Base-by-base conservation (phyloP, 2,888 invertebrate genomes). In the Dysmachus trigonus region DNA sequence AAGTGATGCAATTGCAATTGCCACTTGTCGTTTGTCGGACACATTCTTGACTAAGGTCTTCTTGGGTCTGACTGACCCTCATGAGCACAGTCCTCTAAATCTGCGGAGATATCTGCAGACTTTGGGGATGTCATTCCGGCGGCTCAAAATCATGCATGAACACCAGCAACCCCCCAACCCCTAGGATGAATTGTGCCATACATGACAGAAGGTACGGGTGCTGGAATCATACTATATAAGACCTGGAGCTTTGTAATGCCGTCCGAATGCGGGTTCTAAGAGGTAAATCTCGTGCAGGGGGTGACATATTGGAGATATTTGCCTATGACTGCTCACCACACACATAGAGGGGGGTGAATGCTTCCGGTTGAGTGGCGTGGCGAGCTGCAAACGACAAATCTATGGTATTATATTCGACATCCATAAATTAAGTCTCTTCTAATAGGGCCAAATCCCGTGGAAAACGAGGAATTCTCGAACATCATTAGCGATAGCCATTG, bases 321-420 rank as follows among this genome's bases (percentile, higher is more conserved):
- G 83, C 83, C 83, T 83, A 83, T 72, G 83, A 83, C 83, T 83
- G 83, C 27, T 41, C 72, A 10, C 27, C 83, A 10, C 31, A 5
- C n/a, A 83, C n/a, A n/a, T n/a, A n/a, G n/a, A n/a, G n/a, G 38
- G 71, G 83, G 83, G 30, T 38, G 33, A 3, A 33, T 35, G 53
- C 81, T 51, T 15, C 30, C 31, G 33, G 5, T 10, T 22, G 38
- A 38, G 83, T 71, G 72, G 83, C 33, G 38, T 47, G 41, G 35
- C n/a, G 30, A 41, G 51, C 22, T 85, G 85, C 85, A 86, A 86
- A 79, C 87, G 77, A 87, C 87, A 87, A 87, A 87, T 87, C 87
- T 86, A 81, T 86, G 87, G 87, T 82, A 87, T 87, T 87, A 87
- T 87, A 87, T 86, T 82, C 53, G 86, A 81, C 86, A 86, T 86